These are phyloP conservation scores for Amphipoea lucens DNA, from an alignment of 2,888 invertebrate species.

Conservation along the genomic window DNA sequence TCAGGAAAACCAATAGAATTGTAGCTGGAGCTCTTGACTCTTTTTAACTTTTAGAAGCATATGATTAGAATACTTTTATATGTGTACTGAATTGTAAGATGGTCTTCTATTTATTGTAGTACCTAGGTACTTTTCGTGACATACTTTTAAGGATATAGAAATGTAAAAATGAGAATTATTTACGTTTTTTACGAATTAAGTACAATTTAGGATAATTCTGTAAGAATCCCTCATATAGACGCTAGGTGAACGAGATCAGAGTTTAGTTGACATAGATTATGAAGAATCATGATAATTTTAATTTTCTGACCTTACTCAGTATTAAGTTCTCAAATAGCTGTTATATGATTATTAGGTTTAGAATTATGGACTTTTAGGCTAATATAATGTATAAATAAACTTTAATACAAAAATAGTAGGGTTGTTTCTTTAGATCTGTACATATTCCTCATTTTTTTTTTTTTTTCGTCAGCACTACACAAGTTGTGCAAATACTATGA, in stretches of 20 bases:
- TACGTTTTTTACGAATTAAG: constrained; percentile 84
- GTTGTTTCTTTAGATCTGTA: constrained; percentile 89
- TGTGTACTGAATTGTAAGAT: constrained; percentile 89
- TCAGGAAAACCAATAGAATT: constrained; percentile 86
- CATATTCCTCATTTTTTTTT: constrained; percentile 80
- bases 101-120: constrained; percentile 90
- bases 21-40: constrained; percentile 85
- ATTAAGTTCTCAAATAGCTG: constrained; percentile 89
- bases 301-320: constrained; percentile 86
- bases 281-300: constrained; percentile 79
- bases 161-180: constrained; percentile 82
- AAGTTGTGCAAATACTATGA: constrained; percentile 52
- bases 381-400: constrained; percentile 86
- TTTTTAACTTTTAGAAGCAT: constrained; percentile 80
- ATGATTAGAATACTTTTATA: constrained; percentile 82
- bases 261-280: constrained; percentile 78
- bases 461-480: constrained; percentile 55
- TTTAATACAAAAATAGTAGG: constrained; percentile 86
- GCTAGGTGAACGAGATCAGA: constrained; percentile 82
- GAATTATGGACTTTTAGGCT: constrained; percentile 83
- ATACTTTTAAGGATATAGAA: constrained; percentile 86
- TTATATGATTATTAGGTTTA: constrained; percentile 82
- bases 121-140: constrained; percentile 88
- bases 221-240: constrained; percentile 82
- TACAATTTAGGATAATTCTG: constrained; percentile 87